Percentiles rank a stretch among this genome's conserved stretches.
These are phyloP conservation scores for Ictalurus furcatus DNA, from an alignment of 2,113 vertebrate species.

Conservation along the genomic window DNA sequence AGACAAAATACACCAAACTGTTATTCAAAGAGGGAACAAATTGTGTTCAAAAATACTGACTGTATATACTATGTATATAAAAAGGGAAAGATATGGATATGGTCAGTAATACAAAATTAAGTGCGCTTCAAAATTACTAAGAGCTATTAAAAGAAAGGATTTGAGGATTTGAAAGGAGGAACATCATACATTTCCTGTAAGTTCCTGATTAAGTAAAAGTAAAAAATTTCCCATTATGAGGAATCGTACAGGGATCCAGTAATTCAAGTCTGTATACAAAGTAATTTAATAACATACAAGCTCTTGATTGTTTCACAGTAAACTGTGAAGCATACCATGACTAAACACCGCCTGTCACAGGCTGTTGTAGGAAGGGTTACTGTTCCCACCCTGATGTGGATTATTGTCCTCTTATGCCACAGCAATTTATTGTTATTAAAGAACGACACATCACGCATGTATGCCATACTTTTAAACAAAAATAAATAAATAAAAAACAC, in stretches of 20 bases:
- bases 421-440: not conserved
- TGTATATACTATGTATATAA: not conserved
- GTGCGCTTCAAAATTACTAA: not conserved
- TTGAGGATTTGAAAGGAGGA: not conserved
- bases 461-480: not conserved
- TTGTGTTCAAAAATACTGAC: no score
- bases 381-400: not conserved
- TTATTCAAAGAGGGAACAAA: not conserved
- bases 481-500: not conserved
- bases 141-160: not conserved
- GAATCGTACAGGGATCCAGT: not conserved
- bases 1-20: not conserved
- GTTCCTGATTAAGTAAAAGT: not conserved
- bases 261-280: not conserved
- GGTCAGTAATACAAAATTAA: not conserved
- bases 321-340: not conserved
- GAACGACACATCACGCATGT: not conserved
- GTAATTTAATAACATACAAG: not conserved
- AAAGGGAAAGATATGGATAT: not conserved
- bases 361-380: not conserved
- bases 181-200: not conserved
- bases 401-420: not conserved
- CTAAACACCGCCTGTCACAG: not conserved
- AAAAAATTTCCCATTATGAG: not conserved
- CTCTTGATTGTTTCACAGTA: not conserved